Percentiles rank a stretch among this genome's conserved stretches.
Evolutionary conservation across 1,140 invertebrate genomes (phyloP).

Genomic region (Acromyrmex heyeri): DNA sequence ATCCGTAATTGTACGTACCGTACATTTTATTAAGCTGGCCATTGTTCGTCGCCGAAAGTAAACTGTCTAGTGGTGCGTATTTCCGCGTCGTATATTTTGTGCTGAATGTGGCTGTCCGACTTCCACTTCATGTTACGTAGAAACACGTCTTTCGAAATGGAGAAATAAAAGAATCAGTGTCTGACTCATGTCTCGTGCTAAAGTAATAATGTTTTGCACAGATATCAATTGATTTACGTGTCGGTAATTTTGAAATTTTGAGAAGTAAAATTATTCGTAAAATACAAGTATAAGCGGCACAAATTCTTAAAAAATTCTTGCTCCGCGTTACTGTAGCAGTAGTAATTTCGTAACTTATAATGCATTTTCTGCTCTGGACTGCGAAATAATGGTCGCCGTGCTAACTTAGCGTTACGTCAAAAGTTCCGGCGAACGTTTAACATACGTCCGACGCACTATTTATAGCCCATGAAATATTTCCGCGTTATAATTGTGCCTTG

Average conservation of each 20-base stretch:
- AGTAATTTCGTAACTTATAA: slow-evolving; percentile 73
- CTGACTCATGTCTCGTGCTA: not conserved
- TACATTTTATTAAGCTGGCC: slow-evolving; percentile 58
- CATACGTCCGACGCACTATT: slow-evolving; percentile 71
- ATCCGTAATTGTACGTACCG: slow-evolving; percentile 59
- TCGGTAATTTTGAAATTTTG: not conserved
- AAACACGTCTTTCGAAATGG: not conserved
- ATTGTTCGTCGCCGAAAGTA: slow-evolving; percentile 59
- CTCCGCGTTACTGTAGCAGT: slow-evolving; percentile 41
- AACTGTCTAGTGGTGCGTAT: slow-evolving; percentile 38
- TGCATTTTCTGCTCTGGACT: slow-evolving; percentile 67
- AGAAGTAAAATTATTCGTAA: not conserved
- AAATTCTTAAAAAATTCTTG: slow-evolving; percentile 9
- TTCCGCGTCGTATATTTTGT: slow-evolving; percentile 42
- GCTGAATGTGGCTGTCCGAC: slow-evolving; percentile 6
- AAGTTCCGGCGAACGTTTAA: slow-evolving; percentile 73
- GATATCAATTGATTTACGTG: not conserved
- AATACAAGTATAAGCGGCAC: not conserved
- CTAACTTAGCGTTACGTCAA: slow-evolving; percentile 74
- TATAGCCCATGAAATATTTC: slow-evolving; percentile 72
- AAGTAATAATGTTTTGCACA: not conserved
- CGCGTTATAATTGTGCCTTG: slow-evolving; percentile 71
- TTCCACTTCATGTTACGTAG: not conserved
- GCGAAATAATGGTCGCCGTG: slow-evolving; percentile 68
- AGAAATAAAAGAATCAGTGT: not conserved